Conservation (phyloP, 2,888 invertebrate species). For the Pelosia muscerda region DNA sequence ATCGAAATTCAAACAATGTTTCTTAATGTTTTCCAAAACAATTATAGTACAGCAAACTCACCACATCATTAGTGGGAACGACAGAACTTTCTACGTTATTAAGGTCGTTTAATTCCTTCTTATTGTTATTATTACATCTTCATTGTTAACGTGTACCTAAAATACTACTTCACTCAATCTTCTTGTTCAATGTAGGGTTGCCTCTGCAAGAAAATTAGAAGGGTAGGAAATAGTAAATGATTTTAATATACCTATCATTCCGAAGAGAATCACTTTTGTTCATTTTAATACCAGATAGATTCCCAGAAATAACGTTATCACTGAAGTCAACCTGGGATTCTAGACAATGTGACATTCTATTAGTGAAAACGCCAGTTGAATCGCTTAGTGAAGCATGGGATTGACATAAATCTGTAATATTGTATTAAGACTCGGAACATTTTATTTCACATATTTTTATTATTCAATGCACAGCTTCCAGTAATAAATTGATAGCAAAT, state of each 20-base stretch:
- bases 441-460: no score
- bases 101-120: conserved; percentile 35
- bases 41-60: conserved; percentile 37
- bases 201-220: background rate
- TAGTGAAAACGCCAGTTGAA: no score
- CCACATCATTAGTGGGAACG: conserved; percentile 32
- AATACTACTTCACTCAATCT: conserved; percentile 46
- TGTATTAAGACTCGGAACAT: no score
- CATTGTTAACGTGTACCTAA: conserved; percentile 40
- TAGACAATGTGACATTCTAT: no score
- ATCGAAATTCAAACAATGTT: conserved; percentile 18
- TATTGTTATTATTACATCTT: conserved; percentile 51
- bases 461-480: no score
- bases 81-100: conserved; percentile 22
- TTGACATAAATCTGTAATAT: no score
- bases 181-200: conserved; percentile 37
- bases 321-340: background rate
- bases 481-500: no score
- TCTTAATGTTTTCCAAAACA: conserved; percentile 32
- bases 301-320: background rate
- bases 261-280: no score
- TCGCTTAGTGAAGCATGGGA: no score
- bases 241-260: no score
- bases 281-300: background rate
- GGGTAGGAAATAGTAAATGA: background rate